A percentile compares a stretch with the other conserved stretches of the same genome.
These are phyloP conservation scores for Tethea ocularis DNA, from an alignment of 2,888 invertebrate genomes.

Conservation along the genomic window DNA sequence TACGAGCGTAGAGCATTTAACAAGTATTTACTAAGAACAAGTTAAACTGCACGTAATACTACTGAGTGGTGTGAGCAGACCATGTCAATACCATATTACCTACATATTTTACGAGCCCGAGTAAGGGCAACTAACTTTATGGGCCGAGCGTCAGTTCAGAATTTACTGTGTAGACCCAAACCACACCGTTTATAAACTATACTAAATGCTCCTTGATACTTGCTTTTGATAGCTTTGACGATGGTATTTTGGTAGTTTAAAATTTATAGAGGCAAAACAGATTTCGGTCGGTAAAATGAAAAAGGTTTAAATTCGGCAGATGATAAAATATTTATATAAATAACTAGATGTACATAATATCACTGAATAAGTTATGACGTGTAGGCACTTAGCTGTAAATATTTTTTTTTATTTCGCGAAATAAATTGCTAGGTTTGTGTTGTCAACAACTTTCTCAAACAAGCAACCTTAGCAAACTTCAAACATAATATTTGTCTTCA, in stretches of 20 bases:
- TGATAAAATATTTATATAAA: not conserved
- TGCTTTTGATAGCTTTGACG: constrained; percentile 38
- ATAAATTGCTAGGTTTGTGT: constrained; percentile 3
- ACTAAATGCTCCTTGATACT: constrained; percentile 29
- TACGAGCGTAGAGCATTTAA: not conserved
- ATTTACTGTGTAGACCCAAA: constrained; percentile 43
- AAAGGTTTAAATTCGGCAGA: not conserved
- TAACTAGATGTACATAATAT: not conserved
- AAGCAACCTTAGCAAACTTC: constrained; percentile 2
- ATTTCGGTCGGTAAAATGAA: not conserved
- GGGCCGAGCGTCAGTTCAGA: constrained; percentile 40
- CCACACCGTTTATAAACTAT: constrained; percentile 44
- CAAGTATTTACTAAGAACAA: not conserved
- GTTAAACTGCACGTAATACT: not conserved
- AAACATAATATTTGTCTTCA: constrained; percentile 4
- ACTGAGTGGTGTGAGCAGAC: constrained; percentile 5
- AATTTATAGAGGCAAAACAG: not conserved
- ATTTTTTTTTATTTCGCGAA: not conserved
- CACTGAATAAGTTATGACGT: not conserved
- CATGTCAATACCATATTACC: constrained; percentile 21
- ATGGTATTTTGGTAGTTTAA: constrained; percentile 29
- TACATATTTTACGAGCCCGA: constrained; percentile 44
- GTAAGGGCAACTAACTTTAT: constrained; percentile 44
- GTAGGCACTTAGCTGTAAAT: not conserved
- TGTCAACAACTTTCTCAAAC: constrained; percentile 3